phyloP scores from a whole-genome alignment of 2,888 invertebrate genomes.

The Heliconius hortense region DNA sequence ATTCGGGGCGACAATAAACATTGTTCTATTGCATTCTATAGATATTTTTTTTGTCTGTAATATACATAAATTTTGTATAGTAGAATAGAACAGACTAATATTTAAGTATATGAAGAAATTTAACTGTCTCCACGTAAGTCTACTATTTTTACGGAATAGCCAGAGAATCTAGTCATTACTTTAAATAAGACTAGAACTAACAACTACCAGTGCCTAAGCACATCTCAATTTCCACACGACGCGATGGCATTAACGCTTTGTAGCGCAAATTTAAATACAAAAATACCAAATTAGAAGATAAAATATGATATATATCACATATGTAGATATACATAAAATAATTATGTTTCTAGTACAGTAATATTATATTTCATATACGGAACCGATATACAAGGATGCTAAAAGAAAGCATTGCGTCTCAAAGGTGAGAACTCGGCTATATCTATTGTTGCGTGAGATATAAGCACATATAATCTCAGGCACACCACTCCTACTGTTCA shows the following conservation, averaged over 20 bases:
- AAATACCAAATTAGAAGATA: neutral
- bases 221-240: too few relatives aligned
- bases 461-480: slow-evolving; percentile 51
- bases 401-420: slow-evolving; percentile 33
- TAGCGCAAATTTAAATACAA: too few relatives aligned
- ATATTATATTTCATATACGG: slow-evolving; percentile 10
- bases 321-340: neutral
- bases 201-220: too few relatives aligned
- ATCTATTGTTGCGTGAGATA: slow-evolving; percentile 52
- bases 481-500: slow-evolving; percentile 36
- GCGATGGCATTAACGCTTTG: too few relatives aligned
- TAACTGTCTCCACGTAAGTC: neutral
- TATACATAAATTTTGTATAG: neutral
- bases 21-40: slow-evolving; percentile 3
- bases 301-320: neutral
- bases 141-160: neutral
- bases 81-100: neutral
- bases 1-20: slow-evolving; percentile 12
- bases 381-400: neutral
- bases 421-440: slow-evolving; percentile 53
- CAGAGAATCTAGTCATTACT: too few relatives aligned
- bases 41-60: neutral
- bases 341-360: neutral
- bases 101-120: neutral
- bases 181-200: too few relatives aligned